These are phyloP conservation scores for Recurvirostra avosetta DNA, from an alignment of 2,113 vertebrate species.

Conservation along the genomic window DNA sequence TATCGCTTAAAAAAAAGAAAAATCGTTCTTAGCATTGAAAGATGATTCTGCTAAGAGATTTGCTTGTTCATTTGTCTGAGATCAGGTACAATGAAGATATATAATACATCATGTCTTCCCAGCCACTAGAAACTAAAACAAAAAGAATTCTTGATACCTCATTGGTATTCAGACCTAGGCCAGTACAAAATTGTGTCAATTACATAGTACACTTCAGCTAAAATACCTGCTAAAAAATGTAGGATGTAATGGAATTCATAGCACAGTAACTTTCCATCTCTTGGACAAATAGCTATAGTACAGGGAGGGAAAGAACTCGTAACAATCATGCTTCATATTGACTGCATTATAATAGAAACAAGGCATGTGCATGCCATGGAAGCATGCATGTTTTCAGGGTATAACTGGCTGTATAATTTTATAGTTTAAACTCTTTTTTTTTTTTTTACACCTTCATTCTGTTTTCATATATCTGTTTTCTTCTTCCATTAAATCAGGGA, in stretches of 20 bases:
- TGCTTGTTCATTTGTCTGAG: background rate
- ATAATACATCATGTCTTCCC: background rate
- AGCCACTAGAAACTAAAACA: background rate
- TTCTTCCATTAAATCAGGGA: background rate
- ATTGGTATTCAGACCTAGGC: background rate
- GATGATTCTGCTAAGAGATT: background rate
- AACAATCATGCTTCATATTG: background rate
- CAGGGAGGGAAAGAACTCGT: background rate
- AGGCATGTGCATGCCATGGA: background rate
- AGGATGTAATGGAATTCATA: background rate
- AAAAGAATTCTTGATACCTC: background rate
- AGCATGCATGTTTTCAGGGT: background rate
- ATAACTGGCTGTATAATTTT: background rate
- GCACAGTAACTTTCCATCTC: background rate
- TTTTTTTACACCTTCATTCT: background rate
- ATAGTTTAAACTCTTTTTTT: background rate
- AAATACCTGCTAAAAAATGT: constrained; percentile 1
- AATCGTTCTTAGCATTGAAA: background rate
- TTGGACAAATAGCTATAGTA: background rate
- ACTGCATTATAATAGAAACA: background rate
- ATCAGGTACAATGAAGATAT: background rate
- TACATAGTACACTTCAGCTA: background rate
- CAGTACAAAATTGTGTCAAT: background rate
- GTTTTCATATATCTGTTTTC: background rate
- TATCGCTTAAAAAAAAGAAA: background rate